These are phyloP conservation scores for Pterostichus niger DNA, from an alignment of 2,888 invertebrate genomes.

Conservation along the genomic window DNA sequence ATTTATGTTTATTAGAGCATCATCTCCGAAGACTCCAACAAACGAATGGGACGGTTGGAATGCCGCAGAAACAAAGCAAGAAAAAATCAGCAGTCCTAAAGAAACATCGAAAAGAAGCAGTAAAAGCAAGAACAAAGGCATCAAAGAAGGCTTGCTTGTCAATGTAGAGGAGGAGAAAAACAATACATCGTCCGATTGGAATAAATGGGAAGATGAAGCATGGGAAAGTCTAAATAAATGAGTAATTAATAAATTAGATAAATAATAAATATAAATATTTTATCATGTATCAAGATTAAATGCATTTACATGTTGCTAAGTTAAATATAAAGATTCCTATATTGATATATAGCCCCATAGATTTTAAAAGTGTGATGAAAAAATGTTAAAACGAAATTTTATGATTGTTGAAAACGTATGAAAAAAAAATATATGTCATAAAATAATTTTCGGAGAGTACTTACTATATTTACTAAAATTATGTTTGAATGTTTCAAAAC, in stretches of 20 bases:
- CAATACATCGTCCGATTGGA: constrained; percentile 73
- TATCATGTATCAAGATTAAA: constrained; percentile 52
- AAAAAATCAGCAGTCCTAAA: constrained; percentile 64
- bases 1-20: constrained; percentile 71
- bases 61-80: constrained; percentile 70
- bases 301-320: constrained; percentile 60
- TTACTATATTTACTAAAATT: constrained; percentile 39
- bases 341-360: constrained; percentile 58
- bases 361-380: constrained; percentile 57
- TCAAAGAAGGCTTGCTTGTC: constrained; percentile 72
- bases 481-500: constrained; percentile 53
- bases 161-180: constrained; percentile 71
- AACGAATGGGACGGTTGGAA: constrained; percentile 72
- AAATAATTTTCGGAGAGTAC: constrained; percentile 22
- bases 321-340: constrained; percentile 32
- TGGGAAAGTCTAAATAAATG: constrained; percentile 82
- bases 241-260: constrained; percentile 69
- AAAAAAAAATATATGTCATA: constrained; percentile 42
- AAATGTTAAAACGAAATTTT: constrained; percentile 48
- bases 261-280: constrained; percentile 41
- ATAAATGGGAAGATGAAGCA: constrained; percentile 81
- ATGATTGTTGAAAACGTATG: constrained; percentile 60
- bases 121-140: constrained; percentile 72
- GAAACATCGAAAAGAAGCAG: constrained; percentile 68
- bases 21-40: constrained; percentile 75